phyloP scores from a whole-genome alignment of 2,113 vertebrate species.

The Ictidomys tridecemlineatus region DNA sequence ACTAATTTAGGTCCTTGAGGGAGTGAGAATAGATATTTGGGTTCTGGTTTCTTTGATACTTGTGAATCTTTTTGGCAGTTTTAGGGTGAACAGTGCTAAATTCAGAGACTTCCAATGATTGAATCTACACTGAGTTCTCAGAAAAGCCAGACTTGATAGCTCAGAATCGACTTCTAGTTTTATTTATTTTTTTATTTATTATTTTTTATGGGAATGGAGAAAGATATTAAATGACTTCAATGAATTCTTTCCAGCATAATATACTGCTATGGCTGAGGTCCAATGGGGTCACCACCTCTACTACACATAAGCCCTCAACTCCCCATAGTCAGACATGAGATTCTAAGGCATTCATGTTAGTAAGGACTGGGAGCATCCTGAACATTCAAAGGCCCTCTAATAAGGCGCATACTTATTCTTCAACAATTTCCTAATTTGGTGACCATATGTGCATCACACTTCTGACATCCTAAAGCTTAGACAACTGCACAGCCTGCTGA shows the following conservation, averaged over 20 bases:
- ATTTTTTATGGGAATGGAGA: not conserved
- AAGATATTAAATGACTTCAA: not conserved
- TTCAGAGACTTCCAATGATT: conserved; percentile 8
- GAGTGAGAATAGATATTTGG: not conserved
- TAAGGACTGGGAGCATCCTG: not conserved
- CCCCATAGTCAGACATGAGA: not conserved
- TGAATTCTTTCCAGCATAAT: not conserved
- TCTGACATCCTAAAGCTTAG: not conserved
- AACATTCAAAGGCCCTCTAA: not conserved
- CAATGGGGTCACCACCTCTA: not conserved
- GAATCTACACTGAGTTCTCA: conserved; percentile 20
- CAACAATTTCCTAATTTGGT: not conserved
- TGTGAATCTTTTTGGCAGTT: not conserved
- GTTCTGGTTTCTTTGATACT: not conserved
- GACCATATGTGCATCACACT: not conserved
- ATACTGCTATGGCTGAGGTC: not conserved
- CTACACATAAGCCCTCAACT: not conserved
- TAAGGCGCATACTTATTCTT: not conserved
- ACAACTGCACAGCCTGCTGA: not conserved
- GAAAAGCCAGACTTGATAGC: not conserved
- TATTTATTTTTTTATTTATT: too few species aligned
- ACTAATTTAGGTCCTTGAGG: not conserved
- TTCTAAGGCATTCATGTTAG: not conserved
- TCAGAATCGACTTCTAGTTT: conserved; percentile 34
- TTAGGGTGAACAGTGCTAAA: not conserved